phyloP scores from a whole-genome alignment of 2,113 vertebrate species.

The Labeo catla region DNA sequence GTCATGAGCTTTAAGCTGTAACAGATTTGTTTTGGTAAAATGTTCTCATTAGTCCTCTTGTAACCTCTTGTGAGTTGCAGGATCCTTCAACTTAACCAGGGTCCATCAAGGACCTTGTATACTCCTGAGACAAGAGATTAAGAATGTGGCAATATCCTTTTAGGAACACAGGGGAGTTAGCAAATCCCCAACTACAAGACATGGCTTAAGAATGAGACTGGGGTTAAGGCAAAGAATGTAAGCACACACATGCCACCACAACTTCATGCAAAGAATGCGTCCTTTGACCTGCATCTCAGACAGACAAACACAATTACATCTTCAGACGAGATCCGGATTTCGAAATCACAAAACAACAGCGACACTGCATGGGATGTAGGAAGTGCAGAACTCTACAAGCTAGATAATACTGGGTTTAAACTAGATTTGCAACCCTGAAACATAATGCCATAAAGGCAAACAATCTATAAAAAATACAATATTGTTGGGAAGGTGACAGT shows the following conservation, averaged over 20 bases:
- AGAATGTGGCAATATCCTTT: slow-evolving; percentile 36
- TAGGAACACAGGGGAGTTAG: slow-evolving; percentile 4
- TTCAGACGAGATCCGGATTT: slow-evolving; percentile 16
- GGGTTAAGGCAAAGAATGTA: slow-evolving; percentile 26
- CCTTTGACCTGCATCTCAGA: slow-evolving; percentile 23
- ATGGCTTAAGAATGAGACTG: slow-evolving; percentile 29
- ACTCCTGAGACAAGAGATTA: slow-evolving; percentile 44
- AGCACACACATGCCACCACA: slow-evolving; percentile 23
- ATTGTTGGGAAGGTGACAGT: neutral
- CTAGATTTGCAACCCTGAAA: neutral
- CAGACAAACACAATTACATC: neutral
- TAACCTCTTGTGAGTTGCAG: slow-evolving; percentile 19
- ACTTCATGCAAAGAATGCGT: slow-evolving; percentile 37
- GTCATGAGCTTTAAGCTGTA: neutral
- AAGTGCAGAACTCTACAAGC: neutral
- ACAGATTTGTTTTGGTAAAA: slow-evolving; percentile 17
- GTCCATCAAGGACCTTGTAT: slow-evolving; percentile 1
- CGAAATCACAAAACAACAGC: neutral
- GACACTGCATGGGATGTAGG: neutral
- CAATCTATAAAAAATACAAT: slow-evolving; percentile 19
- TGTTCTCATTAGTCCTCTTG: neutral
- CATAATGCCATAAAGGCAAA: neutral
- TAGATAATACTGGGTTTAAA: neutral
- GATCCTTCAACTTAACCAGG: slow-evolving; percentile 33
- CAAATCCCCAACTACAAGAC: slow-evolving; percentile 33